Conservation (phyloP, 2,888 invertebrate genomes). For the Caenorhabditis angaria region DNA sequence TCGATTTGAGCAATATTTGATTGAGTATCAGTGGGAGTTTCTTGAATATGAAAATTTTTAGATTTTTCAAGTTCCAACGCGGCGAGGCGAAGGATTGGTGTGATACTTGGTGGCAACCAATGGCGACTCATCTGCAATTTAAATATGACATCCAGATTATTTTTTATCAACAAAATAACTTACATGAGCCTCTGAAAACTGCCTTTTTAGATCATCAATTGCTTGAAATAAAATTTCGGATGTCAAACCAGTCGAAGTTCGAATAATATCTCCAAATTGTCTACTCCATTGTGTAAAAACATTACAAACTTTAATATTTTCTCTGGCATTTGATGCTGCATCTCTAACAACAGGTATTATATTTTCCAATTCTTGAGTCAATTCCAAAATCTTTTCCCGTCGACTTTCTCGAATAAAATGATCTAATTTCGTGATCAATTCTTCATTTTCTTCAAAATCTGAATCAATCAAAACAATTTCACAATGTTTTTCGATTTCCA, state of each 20-base stretch:
- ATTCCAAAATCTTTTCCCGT: slow-evolving; percentile 53
- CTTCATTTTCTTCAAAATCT: slow-evolving; percentile 48
- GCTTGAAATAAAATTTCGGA: slow-evolving; percentile 51
- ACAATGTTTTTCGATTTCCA: slow-evolving; percentile 58
- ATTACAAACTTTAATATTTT: slow-evolving; percentile 57
- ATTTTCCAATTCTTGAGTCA: slow-evolving; percentile 51
- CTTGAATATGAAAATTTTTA: not conserved
- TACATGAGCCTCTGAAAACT: slow-evolving; percentile 53
- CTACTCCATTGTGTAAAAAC: slow-evolving; percentile 66
- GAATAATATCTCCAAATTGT: slow-evolving; percentile 45
- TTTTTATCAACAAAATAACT: not conserved
- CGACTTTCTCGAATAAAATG: slow-evolving; percentile 53
- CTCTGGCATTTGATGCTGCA: slow-evolving; percentile 58
- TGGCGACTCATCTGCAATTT: slow-evolving; percentile 52
- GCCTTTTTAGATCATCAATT: slow-evolving; percentile 56
- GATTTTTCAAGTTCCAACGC: slow-evolving; percentile 42
- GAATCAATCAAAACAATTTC: slow-evolving; percentile 48
- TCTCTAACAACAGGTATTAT: slow-evolving; percentile 61
- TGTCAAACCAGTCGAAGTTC: slow-evolving; percentile 26
- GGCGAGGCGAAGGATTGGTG: slow-evolving; percentile 50
- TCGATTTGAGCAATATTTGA: slow-evolving; percentile 19
- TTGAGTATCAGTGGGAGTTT: slow-evolving; percentile 15
- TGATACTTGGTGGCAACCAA: slow-evolving; percentile 63
- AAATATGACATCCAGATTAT: not conserved
- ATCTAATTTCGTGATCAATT: slow-evolving; percentile 35